Evolutionary conservation across 2,888 invertebrate genomes (phyloP), one percentile per base, ranked within the genome.

Genomic region (Lathronympha strigana): DNA sequence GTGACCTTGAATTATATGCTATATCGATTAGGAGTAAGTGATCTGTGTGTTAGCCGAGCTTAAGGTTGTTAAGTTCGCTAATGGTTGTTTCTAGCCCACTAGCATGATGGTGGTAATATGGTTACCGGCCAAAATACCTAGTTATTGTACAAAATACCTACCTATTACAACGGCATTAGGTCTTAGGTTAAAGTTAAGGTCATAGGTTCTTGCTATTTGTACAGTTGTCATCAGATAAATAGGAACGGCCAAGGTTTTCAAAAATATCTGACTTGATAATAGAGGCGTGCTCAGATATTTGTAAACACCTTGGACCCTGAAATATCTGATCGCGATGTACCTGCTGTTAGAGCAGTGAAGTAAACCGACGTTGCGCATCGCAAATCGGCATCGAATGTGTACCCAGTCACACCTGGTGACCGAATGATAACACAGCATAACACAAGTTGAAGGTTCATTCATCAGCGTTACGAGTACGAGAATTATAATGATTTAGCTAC

Each of bases 401-500:
- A 21, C 23, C 23, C 47, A 31, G 11, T 4, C 15, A 17, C 31
- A 50, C 1, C 6, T 13, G 5, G 33, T 13, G 13, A 19, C n/a
- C 36, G n/a, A 8, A 33, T 50, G 17, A 13, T 33, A 51, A 51
- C 19, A 5, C n/a, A 23, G 4, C 23, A 36, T 51, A 33, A 51
- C 23, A 53, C 33, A 21, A 49, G 28, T 31, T n/a, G 23, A 23
- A 53, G 21, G 21, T 4, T 11, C 23, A 54, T 54, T 40, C 17
- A 17, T 54, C 54, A 54, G 25, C 25, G 25, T 54, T 38, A 54
- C 38, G 17, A 54, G 54, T 25, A 38, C 25, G 23, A 54, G 54
- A 54, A 23, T 54, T 23, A 53, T 53, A 38, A 54, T 38, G 54
- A 54, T 54, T 54, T 40, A 54, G 38, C 54, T 25, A 38, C 54